Base-by-base conservation (phyloP, 2,797 vertebrate genomes). In the Melanotaenia boesemani region DNA sequence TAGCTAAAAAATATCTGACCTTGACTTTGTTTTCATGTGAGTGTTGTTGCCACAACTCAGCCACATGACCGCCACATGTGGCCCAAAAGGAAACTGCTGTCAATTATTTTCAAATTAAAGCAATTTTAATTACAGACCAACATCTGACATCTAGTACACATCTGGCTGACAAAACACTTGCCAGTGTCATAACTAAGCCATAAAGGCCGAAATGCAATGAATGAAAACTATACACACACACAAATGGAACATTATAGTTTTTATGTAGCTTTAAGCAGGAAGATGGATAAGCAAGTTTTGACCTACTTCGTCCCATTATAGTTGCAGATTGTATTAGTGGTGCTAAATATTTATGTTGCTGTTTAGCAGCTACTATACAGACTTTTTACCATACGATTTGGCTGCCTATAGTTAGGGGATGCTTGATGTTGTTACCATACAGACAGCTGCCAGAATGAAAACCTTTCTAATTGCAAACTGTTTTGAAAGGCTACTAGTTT, bases 381-480 rank as follows among this genome's bases (percentile, higher is more conserved):
- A 30, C 30, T 30, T 30, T 30, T 30, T 5, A 30, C 28, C 30
- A 30, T 30, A 28, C 28, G 74, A 20, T 57, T 37, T 15, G 48
- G 32, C 16, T 61, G 34, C 0, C n/a, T 77, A 76, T 82, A 72
- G 72, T 83, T 57, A 32, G 65, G 26, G 41, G 22, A 32, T 12
- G 20, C 10, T 44, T 52, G 61, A 58, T 20, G 7, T 54, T 70
- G 24, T 9, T 56, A 54, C 10, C 48, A 8, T 8, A 39, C 41
- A 67, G 12, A 5, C 18, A 70, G 62, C 26, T 32, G 52, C 3
- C 55, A 58, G 12, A 79, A 81, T 74, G 8, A 7, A 82, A 89
- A 83, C 65, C 12, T 39, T 52, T 1, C 2, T 8, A 48, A 48
- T 36, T 46, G 9, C 59, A 30, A 70, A 74, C 65, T 71, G 0